These are phyloP conservation scores for Chironomus tepperi DNA, from an alignment of 1,140 invertebrate species.

Conservation along the genomic window DNA sequence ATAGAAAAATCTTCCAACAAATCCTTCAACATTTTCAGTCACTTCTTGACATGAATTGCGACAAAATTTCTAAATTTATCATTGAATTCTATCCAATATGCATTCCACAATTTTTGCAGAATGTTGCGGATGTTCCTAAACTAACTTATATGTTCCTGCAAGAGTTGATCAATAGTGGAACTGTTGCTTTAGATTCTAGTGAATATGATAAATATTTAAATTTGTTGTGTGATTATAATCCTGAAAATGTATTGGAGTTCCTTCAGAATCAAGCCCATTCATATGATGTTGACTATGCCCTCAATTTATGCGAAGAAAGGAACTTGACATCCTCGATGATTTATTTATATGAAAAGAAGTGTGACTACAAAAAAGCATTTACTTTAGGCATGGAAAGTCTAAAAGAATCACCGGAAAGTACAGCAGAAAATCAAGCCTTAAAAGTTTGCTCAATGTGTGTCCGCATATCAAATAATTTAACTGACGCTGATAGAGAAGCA, in stretches of 20 bases:
- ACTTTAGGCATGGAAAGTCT: constrained; percentile 39
- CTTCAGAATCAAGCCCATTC: constrained; percentile 31
- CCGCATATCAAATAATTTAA: constrained; percentile 38
- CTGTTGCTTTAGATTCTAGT: constrained; percentile 42
- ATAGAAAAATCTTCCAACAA: constrained; percentile 41
- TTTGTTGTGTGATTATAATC: constrained; percentile 56
- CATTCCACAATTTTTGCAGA: constrained; percentile 38
- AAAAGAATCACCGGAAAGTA: constrained; percentile 30
- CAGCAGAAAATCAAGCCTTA: constrained; percentile 27
- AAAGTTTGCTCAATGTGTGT: constrained; percentile 39
- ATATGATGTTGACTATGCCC: constrained; percentile 39
- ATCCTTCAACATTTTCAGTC: constrained; percentile 39
- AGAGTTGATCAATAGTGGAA: constrained; percentile 48
- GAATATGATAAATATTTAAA: constrained; percentile 55
- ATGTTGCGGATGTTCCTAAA: constrained; percentile 38
- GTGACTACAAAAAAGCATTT: constrained; percentile 42
- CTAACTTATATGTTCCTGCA: constrained; percentile 53
- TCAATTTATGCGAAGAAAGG: constrained; percentile 40
- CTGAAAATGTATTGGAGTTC: constrained; percentile 36
- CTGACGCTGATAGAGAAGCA: constrained; percentile 37
- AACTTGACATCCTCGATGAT: constrained; percentile 39
- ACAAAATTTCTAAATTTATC: constrained; percentile 46
- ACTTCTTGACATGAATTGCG: constrained; percentile 40
- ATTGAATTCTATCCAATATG: constrained; percentile 42
- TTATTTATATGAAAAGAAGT: constrained; percentile 42